Conservation (phyloP, 2,797 vertebrate species). For the Cheirogaleus major region DNA sequence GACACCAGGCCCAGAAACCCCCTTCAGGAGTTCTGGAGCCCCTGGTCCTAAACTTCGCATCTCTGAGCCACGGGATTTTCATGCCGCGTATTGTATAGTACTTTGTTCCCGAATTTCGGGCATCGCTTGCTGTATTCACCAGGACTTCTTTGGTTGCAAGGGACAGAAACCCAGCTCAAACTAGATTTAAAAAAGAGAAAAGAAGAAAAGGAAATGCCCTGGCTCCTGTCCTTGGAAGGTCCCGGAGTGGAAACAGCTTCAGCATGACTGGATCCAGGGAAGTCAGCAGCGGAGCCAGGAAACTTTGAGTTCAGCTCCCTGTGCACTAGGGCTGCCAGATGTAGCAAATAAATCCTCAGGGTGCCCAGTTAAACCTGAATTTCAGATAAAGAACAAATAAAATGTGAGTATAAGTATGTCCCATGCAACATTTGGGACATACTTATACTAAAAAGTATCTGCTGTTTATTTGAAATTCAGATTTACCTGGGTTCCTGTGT, state of each 20-base stretch:
- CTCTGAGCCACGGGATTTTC: not conserved
- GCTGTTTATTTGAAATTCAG: not conserved
- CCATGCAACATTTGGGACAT: not conserved
- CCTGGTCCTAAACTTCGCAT: not conserved
- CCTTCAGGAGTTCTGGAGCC: not conserved
- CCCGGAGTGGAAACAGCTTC: not conserved
- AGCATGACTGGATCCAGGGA: not conserved
- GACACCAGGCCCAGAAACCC: not conserved
- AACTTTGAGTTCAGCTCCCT: not conserved
- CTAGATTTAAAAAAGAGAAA: not conserved
- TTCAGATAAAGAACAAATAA: not conserved
- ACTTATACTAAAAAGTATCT: not conserved
- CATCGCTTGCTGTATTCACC: not conserved
- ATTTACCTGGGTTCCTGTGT: not conserved
- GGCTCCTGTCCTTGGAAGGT: not conserved
- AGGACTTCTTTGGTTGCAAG: not conserved
- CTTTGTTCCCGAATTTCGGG: not conserved
- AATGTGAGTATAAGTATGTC: not conserved
- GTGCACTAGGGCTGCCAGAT: not conserved
- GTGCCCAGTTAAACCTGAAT: not conserved
- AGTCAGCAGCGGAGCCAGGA: not conserved
- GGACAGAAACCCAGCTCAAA: not conserved
- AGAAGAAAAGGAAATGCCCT: not conserved
- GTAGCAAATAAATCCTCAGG: not conserved
- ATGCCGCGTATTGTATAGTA: not conserved